Conservation (phyloP, 2,888 invertebrate species). For the Stenolophus ochropezus region DNA sequence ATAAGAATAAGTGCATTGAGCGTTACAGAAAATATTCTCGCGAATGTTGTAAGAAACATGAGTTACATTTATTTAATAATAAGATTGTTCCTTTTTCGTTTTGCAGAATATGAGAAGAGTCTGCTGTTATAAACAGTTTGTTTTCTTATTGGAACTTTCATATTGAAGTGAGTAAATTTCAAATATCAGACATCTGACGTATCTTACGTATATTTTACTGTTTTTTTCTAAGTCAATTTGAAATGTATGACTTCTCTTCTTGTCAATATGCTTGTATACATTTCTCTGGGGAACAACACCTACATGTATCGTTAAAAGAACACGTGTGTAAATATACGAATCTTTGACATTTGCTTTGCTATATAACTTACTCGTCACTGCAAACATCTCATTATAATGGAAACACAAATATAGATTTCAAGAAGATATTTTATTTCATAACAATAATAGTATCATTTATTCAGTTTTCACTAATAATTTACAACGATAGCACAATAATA, state of each 20-base stretch:
- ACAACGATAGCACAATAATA: no score
- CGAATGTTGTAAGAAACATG: no score
- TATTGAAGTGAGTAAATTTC: neutral
- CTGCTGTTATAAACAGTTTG: neutral
- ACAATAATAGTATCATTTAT: no score
- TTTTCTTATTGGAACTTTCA: neutral
- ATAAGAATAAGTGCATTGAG: no score
- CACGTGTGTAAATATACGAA: neutral
- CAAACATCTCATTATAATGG: no score
- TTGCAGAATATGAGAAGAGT: neutral
- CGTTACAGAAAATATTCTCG: no score
- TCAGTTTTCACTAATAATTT: no score
- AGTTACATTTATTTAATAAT: neutral
- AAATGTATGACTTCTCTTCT: neutral
- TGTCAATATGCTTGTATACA: neutral
- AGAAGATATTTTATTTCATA: no score
- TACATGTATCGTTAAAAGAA: neutral
- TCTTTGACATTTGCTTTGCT: neutral
- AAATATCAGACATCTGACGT: neutral
- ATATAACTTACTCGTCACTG: no score
- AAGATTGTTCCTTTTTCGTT: neutral
- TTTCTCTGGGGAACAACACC: neutral
- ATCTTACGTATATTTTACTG: neutral
- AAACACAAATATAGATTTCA: no score
- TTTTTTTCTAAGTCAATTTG: neutral